Percentiles rank a stretch among this genome's conserved stretches.
Evolutionary conservation across 1,140 invertebrate species (phyloP).

Genomic region (Helicoverpa zea): DNA sequence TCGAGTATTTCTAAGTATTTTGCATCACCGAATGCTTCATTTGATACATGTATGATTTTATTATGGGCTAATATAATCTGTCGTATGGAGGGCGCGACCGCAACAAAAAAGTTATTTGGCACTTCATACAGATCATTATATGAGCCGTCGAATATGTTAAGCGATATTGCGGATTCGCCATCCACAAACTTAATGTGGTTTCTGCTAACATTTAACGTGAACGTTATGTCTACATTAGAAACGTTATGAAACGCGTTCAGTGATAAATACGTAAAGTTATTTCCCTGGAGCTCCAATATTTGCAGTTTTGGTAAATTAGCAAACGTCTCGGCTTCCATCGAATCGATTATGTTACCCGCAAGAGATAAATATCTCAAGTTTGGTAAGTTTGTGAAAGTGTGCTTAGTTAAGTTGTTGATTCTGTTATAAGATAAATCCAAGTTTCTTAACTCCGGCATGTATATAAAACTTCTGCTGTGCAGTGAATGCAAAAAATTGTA

Average conservation of each 20-base stretch:
- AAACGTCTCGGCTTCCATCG: constrained; percentile 89
- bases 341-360: constrained; percentile 89
- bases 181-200: constrained; percentile 89
- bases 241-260: constrained; percentile 90
- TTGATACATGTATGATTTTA: constrained; percentile 90
- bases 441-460: constrained; percentile 89
- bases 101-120: constrained; percentile 89
- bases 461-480: constrained; percentile 89
- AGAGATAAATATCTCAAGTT: constrained; percentile 91
- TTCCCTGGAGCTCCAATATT: constrained; percentile 91
- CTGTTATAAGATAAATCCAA: constrained; percentile 91
- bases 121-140: constrained; percentile 90
- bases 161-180: constrained; percentile 87
- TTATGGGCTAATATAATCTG: constrained; percentile 92
- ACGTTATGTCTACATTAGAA: constrained; percentile 87
- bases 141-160: constrained; percentile 91
- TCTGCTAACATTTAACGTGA: constrained; percentile 90
- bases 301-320: constrained; percentile 90
- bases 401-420: constrained; percentile 87
- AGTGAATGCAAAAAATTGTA: constrained; percentile 90
- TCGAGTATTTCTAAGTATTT: constrained; percentile 91
- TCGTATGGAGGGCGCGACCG: constrained; percentile 88
- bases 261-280: constrained; percentile 90
- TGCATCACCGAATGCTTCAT: constrained; percentile 90
- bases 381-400: constrained; percentile 89